phyloP scores from a whole-genome alignment of 2,888 invertebrate species.

The Pachliopta kotzebuea region DNA sequence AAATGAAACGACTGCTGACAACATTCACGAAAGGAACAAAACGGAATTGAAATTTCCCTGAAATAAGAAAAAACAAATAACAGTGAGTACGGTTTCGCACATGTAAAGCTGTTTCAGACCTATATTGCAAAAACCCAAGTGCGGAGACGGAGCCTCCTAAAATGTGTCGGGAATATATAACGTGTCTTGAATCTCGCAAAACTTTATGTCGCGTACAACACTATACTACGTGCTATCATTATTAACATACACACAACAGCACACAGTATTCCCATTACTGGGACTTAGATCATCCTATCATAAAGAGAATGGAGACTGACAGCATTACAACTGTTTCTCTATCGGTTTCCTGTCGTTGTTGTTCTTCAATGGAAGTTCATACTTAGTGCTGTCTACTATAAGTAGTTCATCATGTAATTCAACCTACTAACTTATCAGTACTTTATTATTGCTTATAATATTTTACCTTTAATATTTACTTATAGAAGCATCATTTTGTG shows the following conservation, averaged over 20 bases:
- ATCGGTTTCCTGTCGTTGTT: too few species aligned
- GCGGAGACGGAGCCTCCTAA: neutral
- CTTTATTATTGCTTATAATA: too few species aligned
- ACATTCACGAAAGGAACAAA: conserved; percentile 9
- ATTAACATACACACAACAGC: neutral
- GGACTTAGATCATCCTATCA: neutral
- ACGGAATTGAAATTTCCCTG: conserved; percentile 19
- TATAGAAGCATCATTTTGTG: too few species aligned
- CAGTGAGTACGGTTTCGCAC: conserved; percentile 16
- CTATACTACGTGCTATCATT: neutral
- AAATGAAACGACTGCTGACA: conserved; percentile 16
- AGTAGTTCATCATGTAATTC: too few species aligned
- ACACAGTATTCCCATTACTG: too few species aligned
- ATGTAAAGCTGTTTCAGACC: conserved; percentile 21
- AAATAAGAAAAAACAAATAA: conserved; percentile 26
- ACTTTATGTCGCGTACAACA: neutral
- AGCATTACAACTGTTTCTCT: too few species aligned
- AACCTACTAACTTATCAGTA: too few species aligned
- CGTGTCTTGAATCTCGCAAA: neutral
- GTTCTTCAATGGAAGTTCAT: too few species aligned
- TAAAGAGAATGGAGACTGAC: neutral
- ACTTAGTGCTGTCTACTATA: too few species aligned
- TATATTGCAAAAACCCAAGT: conserved; percentile 16
- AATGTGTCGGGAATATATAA: conserved; percentile 8
- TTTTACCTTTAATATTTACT: too few species aligned